A percentile compares a stretch with the other conserved stretches of the same genome.
Conservation (phyloP, 2,113 vertebrate species). For the Origma solitaria region DNA sequence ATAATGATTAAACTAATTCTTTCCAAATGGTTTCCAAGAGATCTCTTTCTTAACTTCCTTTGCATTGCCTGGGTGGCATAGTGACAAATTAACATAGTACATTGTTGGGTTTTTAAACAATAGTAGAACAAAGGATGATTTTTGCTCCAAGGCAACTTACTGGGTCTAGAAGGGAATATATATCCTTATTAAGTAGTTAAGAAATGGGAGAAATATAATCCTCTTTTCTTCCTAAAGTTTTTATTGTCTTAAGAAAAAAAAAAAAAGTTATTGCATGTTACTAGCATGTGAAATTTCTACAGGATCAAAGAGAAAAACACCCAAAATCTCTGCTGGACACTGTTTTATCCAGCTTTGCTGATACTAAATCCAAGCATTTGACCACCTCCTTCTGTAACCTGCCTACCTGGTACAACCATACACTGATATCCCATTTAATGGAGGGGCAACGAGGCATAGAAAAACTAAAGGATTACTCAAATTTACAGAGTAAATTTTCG, state of each 20-base stretch:
- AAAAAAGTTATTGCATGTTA: not conserved
- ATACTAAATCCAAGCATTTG: not conserved
- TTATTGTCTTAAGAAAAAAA: not conserved
- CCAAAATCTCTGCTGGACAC: not conserved
- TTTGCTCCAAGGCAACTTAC: not conserved
- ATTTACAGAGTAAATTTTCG: not conserved
- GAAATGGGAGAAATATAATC: not conserved
- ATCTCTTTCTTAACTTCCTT: not conserved
- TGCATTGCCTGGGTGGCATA: not conserved
- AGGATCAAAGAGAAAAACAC: not conserved
- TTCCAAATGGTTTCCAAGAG: constrained; percentile 32
- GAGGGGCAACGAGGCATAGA: not conserved
- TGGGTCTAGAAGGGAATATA: not conserved
- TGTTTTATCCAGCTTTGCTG: not conserved
- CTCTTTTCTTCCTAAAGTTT: not conserved
- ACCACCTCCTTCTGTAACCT: not conserved
- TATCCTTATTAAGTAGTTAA: not conserved
- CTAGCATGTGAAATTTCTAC: not conserved
- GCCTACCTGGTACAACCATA: not conserved
- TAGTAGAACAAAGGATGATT: not conserved
- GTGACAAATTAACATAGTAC: constrained; percentile 1
- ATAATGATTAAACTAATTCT: constrained; percentile 15
- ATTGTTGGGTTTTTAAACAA: not conserved
- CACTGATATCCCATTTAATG: not conserved
- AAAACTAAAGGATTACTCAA: not conserved